Conservation (phyloP, 2,113 vertebrate species). For the Nycticryphes semicollaris region DNA sequence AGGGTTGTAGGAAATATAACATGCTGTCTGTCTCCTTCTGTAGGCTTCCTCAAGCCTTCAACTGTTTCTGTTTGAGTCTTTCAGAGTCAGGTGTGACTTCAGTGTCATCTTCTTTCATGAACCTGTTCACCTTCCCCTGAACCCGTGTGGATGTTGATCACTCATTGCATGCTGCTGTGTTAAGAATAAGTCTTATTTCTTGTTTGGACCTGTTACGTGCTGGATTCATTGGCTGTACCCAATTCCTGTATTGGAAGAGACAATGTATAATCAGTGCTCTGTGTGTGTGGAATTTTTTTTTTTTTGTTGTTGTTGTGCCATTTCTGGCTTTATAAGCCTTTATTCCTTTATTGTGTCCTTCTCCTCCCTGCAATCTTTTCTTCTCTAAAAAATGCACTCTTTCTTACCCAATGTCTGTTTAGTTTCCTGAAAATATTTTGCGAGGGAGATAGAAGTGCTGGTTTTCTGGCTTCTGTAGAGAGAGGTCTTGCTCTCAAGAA, state of each 20-base stretch:
- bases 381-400: neutral
- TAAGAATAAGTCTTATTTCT: neutral
- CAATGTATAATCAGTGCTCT: rapidly evolving
- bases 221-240: neutral
- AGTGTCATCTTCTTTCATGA: neutral
- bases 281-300: neutral
- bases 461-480: neutral
- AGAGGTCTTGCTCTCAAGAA: neutral
- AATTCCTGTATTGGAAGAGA: neutral
- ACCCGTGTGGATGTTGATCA: neutral
- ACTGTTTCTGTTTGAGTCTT: neutral
- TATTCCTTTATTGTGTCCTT: neutral
- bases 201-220: neutral
- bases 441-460: neutral
- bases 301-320: neutral
- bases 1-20: neutral
- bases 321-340: neutral
- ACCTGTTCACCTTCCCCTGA: neutral
- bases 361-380: neutral
- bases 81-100: neutral
- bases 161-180: neutral
- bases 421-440: neutral
- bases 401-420: neutral
- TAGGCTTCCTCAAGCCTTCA: neutral
- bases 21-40: neutral